Conservation (phyloP, 2,113 vertebrate genomes). For the Esox niger region DNA sequence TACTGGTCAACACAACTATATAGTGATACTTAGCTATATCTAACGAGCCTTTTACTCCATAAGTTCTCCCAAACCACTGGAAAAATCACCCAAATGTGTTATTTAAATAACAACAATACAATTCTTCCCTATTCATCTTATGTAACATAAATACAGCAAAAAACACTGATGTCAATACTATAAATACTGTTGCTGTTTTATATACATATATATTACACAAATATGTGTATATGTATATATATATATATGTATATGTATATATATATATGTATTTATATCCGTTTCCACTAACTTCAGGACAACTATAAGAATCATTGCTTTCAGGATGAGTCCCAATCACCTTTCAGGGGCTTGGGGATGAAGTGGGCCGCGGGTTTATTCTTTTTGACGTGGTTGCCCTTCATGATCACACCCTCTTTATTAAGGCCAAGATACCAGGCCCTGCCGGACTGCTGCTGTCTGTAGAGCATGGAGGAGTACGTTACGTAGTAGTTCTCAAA, state of each 20-base stretch:
- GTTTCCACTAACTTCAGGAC: neutral
- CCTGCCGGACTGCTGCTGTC: slow-evolving; percentile 94
- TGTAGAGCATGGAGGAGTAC: slow-evolving; percentile 97
- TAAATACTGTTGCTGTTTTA: neutral
- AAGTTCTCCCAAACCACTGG: no score
- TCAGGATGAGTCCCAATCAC: slow-evolving; percentile 58
- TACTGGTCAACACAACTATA: no score
- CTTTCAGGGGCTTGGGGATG: slow-evolving; percentile 98
- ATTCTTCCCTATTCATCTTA: no score
- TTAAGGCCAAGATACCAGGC: slow-evolving; percentile 98
- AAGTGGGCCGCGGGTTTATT: slow-evolving; percentile 97
- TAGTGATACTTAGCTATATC: no score
- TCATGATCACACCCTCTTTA: slow-evolving; percentile 98
- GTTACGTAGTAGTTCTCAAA: slow-evolving; percentile 99
- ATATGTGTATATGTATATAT: no score
- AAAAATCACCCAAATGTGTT: neutral
- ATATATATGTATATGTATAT: no score
- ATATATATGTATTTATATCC: no score
- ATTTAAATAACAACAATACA: neutral
- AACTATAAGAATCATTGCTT: neutral
- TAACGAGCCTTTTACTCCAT: no score
- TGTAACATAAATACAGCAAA: neutral
- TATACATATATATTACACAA: slow-evolving; percentile 6
- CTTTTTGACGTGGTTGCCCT: slow-evolving; percentile 98
- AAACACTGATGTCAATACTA: no score